phyloP scores from a whole-genome alignment of 2,113 vertebrate genomes.

The Podocnemis expansa region DNA sequence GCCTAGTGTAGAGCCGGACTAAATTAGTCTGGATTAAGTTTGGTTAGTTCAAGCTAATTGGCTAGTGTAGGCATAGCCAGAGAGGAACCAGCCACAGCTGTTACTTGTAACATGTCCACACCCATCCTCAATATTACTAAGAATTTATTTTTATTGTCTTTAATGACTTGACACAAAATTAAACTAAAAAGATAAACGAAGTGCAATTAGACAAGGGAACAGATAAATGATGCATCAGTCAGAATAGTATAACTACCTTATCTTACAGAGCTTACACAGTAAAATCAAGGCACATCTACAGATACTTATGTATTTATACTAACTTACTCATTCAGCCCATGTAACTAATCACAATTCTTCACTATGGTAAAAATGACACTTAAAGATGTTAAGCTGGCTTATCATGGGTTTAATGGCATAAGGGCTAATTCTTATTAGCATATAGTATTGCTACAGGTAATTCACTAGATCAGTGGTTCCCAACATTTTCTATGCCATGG shows the following conservation, averaged over 20 bases:
- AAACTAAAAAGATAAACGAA: conserved; percentile 58
- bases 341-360: not conserved
- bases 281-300: conserved; percentile 39
- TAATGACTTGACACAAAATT: conserved; percentile 26
- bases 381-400: too few species aligned
- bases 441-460: not conserved
- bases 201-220: not conserved
- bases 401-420: not conserved
- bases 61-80: too few species aligned
- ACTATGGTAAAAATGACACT: too few species aligned
- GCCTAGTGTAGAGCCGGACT: too few species aligned
- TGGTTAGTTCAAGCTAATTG: too few species aligned
- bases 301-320: not conserved
- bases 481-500: too few species aligned
- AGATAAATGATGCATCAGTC: conserved; percentile 15
- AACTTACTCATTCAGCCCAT: not conserved
- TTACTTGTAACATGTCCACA: conserved; percentile 30
- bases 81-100: too few species aligned
- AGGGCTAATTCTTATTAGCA: not conserved
- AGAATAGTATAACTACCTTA: conserved; percentile 27
- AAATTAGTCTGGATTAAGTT: too few species aligned
- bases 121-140: conserved; percentile 15
- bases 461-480: not conserved
- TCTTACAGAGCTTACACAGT: not conserved
- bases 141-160: conserved; percentile 4